Conservation (phyloP, 2,888 invertebrate species). For the Thecocarcelia acutangulata region DNA sequence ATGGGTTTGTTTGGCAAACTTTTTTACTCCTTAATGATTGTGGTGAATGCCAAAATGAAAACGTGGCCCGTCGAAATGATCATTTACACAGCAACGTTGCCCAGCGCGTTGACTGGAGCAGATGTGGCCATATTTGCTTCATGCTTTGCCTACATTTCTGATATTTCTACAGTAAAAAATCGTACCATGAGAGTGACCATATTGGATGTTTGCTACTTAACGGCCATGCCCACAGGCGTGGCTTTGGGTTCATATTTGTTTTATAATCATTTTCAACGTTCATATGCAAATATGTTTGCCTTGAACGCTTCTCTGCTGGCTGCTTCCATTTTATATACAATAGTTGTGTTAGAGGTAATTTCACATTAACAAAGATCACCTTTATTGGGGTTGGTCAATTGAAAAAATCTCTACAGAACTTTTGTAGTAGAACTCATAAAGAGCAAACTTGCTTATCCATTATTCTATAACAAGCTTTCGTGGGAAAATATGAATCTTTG, state of each 20-base stretch:
- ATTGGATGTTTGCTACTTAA: conserved; percentile 90
- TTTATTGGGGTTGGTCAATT: too few species aligned
- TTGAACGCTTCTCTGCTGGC: conserved; percentile 86
- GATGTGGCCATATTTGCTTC: conserved; percentile 91
- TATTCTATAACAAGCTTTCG: too few species aligned
- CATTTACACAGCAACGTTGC: conserved; percentile 88
- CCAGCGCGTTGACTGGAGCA: conserved; percentile 89
- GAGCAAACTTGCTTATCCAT: too few species aligned
- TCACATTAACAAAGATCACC: too few species aligned
- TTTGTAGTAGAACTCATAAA: too few species aligned
- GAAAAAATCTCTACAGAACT: too few species aligned
- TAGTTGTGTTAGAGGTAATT: conserved; percentile 83
- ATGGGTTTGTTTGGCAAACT: conserved; percentile 89
- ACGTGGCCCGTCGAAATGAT: conserved; percentile 88
- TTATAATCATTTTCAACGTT: conserved; percentile 84
- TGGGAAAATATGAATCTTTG: too few species aligned
- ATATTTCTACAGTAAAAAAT: conserved; percentile 86
- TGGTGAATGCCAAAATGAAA: conserved; percentile 85
- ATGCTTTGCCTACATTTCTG: conserved; percentile 90
- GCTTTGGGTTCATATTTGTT: conserved; percentile 88
- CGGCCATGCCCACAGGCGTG: conserved; percentile 91
- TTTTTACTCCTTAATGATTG: conserved; percentile 88
- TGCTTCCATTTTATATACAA: conserved; percentile 85
- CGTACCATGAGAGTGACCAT: conserved; percentile 91
- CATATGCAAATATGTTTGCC: conserved; percentile 88